Conservation (phyloP, 2,797 vertebrate species). For the Limosa lapponica region DNA sequence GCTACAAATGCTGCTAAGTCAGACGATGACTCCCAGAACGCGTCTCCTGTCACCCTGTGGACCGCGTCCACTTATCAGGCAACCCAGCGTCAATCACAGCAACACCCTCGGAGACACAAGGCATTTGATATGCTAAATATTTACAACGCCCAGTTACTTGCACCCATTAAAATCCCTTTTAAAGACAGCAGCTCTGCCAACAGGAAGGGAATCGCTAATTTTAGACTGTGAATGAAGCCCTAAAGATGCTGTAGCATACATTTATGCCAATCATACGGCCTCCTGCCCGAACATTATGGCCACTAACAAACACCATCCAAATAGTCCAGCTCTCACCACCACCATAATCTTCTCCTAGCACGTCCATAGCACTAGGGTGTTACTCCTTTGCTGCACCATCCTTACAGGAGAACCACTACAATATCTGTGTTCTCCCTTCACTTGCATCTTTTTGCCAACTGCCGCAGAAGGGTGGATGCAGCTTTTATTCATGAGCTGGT, state of each 20-base stretch:
- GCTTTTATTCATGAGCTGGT: neutral
- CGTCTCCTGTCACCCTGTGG: neutral
- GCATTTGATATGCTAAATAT: accelerated
- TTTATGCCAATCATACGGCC: neutral
- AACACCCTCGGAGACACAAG: accelerated
- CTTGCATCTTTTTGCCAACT: neutral
- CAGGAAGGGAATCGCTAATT: neutral
- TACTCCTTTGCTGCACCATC: neutral
- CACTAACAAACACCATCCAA: neutral
- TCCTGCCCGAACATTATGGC: neutral
- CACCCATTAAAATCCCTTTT: neutral
- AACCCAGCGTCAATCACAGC: neutral
- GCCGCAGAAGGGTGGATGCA: too few species aligned
- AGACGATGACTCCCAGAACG: neutral
- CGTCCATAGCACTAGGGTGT: neutral
- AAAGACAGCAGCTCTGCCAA: neutral
- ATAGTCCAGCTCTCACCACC: neutral
- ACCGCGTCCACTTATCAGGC: neutral
- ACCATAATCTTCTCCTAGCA: neutral
- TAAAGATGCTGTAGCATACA: neutral
- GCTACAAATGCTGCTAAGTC: neutral
- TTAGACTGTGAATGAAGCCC: neutral
- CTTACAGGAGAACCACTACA: neutral
- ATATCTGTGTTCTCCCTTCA: neutral
- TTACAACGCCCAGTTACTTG: neutral